phyloP scores from a whole-genome alignment of 2,113 vertebrate genomes.

The Myodes glareolus region DNA sequence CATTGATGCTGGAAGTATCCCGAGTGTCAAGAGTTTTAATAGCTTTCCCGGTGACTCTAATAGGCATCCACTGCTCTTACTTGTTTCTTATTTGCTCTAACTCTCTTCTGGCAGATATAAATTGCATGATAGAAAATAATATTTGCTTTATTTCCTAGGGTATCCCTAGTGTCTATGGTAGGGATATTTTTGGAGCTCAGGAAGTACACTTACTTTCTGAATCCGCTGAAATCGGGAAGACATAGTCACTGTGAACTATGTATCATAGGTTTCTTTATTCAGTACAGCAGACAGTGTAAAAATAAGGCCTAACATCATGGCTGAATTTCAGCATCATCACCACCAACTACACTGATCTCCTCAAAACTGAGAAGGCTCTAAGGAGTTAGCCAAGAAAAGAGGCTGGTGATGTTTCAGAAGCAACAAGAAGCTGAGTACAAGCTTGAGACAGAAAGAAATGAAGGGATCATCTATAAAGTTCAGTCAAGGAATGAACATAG shows the following conservation, averaged over 20 bases:
- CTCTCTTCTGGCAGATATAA: not conserved
- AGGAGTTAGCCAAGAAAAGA: not conserved
- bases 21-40: not conserved
- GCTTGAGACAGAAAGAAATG: not conserved
- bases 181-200: not conserved
- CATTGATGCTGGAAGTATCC: not conserved
- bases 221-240: conserved; percentile 2
- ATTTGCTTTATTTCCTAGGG: not conserved
- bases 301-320: not conserved
- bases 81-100: not conserved
- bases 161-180: not conserved
- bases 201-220: conserved; percentile 39
- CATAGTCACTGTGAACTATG: not conserved
- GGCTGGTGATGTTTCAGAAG: not conserved
- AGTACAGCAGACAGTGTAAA: not conserved
- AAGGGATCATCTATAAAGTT: not conserved
- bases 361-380: not conserved
- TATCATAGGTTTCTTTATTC: not conserved
- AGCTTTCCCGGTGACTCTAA: not conserved
- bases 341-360: not conserved
- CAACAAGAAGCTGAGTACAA: not conserved
- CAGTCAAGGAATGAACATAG: not conserved
- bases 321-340: not conserved
- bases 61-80: not conserved
- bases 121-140: not conserved